These are phyloP conservation scores for Cosmopolites sordidus DNA, from an alignment of 2,888 invertebrate genomes.

Conservation along the genomic window DNA sequence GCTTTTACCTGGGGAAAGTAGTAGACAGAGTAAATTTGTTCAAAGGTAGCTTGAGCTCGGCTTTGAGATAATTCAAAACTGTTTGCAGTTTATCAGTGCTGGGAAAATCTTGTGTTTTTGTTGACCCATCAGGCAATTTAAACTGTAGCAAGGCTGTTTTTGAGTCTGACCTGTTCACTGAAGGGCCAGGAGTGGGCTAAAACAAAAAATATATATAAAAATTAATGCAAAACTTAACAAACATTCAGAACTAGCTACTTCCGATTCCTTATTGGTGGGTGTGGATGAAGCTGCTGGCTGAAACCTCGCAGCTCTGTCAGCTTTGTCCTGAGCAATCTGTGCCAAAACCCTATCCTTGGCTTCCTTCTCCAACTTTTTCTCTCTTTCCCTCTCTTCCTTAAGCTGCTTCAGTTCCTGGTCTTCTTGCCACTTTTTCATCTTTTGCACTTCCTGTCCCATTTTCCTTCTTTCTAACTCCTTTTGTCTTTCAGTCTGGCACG, in stretches of 20 bases:
- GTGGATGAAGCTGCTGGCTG: conserved; percentile 29
- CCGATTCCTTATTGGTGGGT: conserved; percentile 17
- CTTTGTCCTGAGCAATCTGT: conserved; percentile 82
- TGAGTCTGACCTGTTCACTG: conserved; percentile 33
- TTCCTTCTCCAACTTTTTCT: conserved; percentile 69
- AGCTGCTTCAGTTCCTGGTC: conserved; percentile 71
- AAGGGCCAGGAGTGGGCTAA: conserved; percentile 28
- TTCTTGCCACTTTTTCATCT: conserved; percentile 66
- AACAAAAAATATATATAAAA: conserved; percentile 2
- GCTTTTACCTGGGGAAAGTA: conserved; percentile 68
- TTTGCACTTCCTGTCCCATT: conserved; percentile 68
- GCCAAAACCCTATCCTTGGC: conserved; percentile 73
- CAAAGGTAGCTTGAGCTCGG: conserved; percentile 44
- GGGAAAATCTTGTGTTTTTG: conserved; percentile 69
- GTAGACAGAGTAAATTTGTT: conserved; percentile 69
- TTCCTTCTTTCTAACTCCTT: conserved; percentile 70
- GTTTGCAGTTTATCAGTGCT: conserved; percentile 60
- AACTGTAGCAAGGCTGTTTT: conserved; percentile 75
- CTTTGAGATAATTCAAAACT: conserved; percentile 47
- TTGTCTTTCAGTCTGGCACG: conserved; percentile 37
- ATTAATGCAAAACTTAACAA: conserved; percentile 5
- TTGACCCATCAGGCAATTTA: conserved; percentile 75
- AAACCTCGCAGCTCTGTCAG: conserved; percentile 57
- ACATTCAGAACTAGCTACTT: neutral
- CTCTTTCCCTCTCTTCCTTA: conserved; percentile 69